A percentile compares a stretch with the other conserved stretches of the same genome.
These are phyloP conservation scores for Enteromius anoplus DNA, from an alignment of 2,797 vertebrate species.

Conservation along the genomic window DNA sequence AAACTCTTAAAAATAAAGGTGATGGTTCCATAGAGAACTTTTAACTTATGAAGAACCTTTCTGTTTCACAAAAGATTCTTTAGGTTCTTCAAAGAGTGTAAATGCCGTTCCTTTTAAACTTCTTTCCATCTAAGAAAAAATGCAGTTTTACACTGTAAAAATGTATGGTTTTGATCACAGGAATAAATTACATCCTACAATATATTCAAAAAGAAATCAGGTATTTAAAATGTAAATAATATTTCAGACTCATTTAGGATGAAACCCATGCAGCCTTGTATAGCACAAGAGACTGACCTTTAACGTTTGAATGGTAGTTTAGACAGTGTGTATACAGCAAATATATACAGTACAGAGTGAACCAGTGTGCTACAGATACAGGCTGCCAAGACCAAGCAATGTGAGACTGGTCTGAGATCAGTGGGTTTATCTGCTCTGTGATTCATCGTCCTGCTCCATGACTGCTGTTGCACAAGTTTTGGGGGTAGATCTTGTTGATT, in stretches of 20 bases:
- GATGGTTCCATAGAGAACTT: neutral
- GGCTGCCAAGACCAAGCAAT: neutral
- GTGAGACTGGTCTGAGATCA: neutral
- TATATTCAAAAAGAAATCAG: neutral
- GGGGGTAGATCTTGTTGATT: constrained; percentile 33
- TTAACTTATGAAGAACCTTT: neutral
- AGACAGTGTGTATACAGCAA: neutral
- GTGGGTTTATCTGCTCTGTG: constrained; percentile 10
- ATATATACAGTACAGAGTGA: neutral
- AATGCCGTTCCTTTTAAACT: neutral
- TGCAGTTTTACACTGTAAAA: no score
- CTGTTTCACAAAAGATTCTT: neutral
- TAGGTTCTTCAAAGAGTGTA: neutral
- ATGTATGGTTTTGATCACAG: neutral
- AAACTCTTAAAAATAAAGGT: neutral
- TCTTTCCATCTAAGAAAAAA: no score
- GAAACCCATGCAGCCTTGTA: neutral
- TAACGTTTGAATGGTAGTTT: neutral
- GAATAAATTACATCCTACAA: neutral
- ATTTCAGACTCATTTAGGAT: neutral
- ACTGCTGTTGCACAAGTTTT: constrained; percentile 7
- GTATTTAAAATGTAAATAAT: neutral
- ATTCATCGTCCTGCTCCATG: neutral
- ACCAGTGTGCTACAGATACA: no score
- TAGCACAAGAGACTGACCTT: neutral